These are phyloP conservation scores for Nomada goodeniana DNA, from an alignment of 2,888 invertebrate genomes.

Conservation along the genomic window DNA sequence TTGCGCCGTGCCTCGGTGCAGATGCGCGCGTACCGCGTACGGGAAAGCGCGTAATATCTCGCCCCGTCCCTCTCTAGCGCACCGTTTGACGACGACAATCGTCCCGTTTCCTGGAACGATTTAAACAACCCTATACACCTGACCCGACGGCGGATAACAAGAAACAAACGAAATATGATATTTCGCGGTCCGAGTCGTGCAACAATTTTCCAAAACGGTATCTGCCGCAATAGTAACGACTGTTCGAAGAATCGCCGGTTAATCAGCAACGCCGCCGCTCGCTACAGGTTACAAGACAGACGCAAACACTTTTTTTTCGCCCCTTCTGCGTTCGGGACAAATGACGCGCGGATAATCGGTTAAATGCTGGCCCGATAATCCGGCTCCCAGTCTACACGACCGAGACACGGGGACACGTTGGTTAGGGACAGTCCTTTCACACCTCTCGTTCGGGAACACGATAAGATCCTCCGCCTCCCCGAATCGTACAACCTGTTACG, in stretches of 20 bases:
- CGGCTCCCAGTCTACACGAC: conserved; percentile 24
- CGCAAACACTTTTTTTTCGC: background rate
- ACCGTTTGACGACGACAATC: no score
- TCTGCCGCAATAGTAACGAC: no score
- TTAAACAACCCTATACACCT: no score
- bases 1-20: no score
- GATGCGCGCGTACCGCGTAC: no score
- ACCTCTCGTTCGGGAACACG: conserved; percentile 53
- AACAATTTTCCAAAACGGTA: no score
- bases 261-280: background rate
- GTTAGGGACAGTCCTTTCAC: conserved; percentile 32
- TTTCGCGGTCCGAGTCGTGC: no score
- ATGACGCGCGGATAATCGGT: conserved; percentile 29
- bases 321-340: background rate
- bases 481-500: conserved; percentile 44
- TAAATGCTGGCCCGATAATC: conserved; percentile 37
- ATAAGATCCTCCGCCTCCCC: conserved; percentile 53
- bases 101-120: no score
- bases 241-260: background rate
- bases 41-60: no score
- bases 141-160: no score
- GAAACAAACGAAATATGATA: no score
- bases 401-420: background rate
- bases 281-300: background rate
- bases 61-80: no score